Base-by-base conservation (phyloP, 2,888 invertebrate species). In the Erebia epiphron region DNA sequence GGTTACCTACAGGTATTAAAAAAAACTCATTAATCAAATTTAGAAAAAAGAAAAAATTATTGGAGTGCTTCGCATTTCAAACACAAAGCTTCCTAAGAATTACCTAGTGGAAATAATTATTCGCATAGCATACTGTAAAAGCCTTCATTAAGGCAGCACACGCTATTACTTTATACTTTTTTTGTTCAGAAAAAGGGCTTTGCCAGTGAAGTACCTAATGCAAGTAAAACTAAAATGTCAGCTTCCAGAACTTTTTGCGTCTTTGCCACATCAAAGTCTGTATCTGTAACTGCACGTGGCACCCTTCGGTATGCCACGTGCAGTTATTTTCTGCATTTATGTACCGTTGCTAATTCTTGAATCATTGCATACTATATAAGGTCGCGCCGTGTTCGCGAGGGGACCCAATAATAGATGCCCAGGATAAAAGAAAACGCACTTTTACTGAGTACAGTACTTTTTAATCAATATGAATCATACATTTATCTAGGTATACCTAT, bases 281-380 rank as follows among this genome's bases (percentile, higher is more conserved):
- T n/a, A n/a, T n/a, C n/a, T n/a, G n/a, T n/a, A n/a, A n/a, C n/a
- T n/a, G n/a, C n/a, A n/a, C n/a, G 89, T 84, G 84, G 73, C 82
- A 85, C 88, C 89, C 89, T 86, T 63, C 74, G 71, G 73, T 67
- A 74, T 78, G 83, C 80, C 83, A 80, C 80, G 82, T 84, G 86
- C 84, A 83, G 83, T 86, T 87, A 88, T 84, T 87, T 82, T 84
- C 81, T 82, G 82, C 83, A 77, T 86, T 70, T 83, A 80, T 74
- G 78, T 77, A 79, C 84, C 83, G 83, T 84, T 77, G 81, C 83
- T 82, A 86, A 88, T 87, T 81, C 81, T 76, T 74, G 72, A 65
- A 72, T 75, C 70, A 75, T 73, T 73, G 69, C 71, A 70, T 35
- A 26, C n/a, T 26, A 35, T 70, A 66, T 66, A 60, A 52, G 65